Conservation (phyloP, 2,113 vertebrate genomes). For the Gallinago media region DNA sequence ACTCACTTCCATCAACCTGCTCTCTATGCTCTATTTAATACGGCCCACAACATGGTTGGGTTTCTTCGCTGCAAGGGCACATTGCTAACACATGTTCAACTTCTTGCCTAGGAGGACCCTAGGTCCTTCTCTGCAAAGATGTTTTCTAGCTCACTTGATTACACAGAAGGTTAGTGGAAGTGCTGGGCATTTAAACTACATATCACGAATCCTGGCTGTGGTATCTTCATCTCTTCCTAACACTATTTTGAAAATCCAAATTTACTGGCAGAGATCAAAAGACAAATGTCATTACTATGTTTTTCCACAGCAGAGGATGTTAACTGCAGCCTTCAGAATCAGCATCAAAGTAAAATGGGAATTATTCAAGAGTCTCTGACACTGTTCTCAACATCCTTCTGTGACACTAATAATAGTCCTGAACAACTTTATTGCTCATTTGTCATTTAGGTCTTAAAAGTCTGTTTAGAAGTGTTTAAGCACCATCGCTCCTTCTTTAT, state of each 20-base stretch:
- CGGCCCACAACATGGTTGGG: neutral
- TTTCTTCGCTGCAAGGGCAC: neutral
- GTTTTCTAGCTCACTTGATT: neutral
- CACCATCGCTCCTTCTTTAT: neutral
- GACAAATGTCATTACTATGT: neutral
- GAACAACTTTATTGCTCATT: neutral
- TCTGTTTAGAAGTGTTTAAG: neutral
- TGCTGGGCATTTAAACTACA: neutral
- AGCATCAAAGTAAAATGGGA: neutral
- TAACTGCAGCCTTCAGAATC: neutral
- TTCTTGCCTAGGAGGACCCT: neutral
- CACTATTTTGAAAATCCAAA: neutral
- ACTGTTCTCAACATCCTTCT: neutral
- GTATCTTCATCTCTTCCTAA: neutral
- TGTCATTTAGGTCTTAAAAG: neutral
- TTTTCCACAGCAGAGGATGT: neutral
- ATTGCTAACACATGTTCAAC: neutral
- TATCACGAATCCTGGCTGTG: neutral
- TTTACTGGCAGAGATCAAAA: neutral
- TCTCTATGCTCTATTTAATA: neutral
- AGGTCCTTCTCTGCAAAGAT: neutral
- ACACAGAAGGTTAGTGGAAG: neutral
- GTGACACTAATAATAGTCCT: neutral
- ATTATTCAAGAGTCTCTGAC: neutral
- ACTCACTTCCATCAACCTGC: neutral